A percentile compares a stretch with the other conserved stretches of the same genome.
Evolutionary conservation across 2,888 invertebrate genomes (phyloP).

Genomic region (Caenorhabditis sp.): DNA sequence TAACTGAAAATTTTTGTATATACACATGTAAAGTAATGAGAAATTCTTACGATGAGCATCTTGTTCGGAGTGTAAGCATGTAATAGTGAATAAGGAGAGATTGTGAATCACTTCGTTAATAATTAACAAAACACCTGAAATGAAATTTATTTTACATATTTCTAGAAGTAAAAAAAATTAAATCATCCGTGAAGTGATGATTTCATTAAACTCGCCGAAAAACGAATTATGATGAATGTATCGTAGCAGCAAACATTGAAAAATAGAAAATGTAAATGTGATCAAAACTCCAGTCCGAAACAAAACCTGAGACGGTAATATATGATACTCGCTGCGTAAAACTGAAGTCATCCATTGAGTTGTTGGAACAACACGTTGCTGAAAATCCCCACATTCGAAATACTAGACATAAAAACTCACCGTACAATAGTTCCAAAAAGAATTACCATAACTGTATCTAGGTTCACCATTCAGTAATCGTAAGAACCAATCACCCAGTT

Average conservation of each 20-base stretch:
- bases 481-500: conserved; percentile 24
- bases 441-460: conserved; percentile 24
- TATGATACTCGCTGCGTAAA: conserved; percentile 31
- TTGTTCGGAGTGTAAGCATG: conserved; percentile 31
- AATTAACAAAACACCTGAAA: conserved; percentile 22
- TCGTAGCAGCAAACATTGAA: conserved; percentile 32
- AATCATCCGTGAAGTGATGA: no score
- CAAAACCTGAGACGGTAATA: conserved; percentile 26
- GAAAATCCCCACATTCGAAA: not conserved
- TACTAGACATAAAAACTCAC: conserved; percentile 2
- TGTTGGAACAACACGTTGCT: conserved; percentile 24
- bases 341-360: conserved; percentile 31
- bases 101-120: conserved; percentile 26
- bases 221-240: not conserved
- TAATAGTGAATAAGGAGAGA: conserved; percentile 12
- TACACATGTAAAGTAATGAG: no score
- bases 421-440: conserved; percentile 32
- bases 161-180: no score
- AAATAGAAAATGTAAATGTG: conserved; percentile 28
- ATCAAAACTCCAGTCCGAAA: conserved; percentile 26
- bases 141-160: no score
- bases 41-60: conserved; percentile 21
- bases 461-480: conserved; percentile 29
- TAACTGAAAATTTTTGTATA: conserved; percentile 15
- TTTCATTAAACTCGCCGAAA: conserved; percentile 8